phyloP scores from a whole-genome alignment of 2,888 invertebrate genomes.

The Cosmia trapezina region DNA sequence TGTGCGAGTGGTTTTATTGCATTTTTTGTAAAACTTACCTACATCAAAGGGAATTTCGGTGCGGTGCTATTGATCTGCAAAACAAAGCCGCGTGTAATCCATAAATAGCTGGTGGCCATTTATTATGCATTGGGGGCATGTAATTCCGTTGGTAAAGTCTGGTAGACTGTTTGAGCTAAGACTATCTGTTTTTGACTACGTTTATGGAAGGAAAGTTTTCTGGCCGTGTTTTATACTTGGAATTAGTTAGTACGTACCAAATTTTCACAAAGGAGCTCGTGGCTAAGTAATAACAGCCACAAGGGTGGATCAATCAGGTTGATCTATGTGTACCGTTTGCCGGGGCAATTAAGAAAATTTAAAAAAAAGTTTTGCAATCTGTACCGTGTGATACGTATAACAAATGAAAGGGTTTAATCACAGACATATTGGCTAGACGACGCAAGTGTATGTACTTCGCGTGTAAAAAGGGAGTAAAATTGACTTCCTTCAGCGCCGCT shows the following conservation, averaged over 20 bases:
- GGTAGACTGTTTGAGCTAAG: background rate
- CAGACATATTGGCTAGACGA: too few species aligned
- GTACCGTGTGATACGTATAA: background rate
- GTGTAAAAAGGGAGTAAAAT: too few species aligned
- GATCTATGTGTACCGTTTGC: too few species aligned
- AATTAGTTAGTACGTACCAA: too few species aligned
- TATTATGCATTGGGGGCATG: background rate
- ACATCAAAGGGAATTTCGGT: background rate
- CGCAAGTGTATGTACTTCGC: too few species aligned
- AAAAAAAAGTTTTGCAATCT: too few species aligned
- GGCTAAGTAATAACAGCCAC: too few species aligned
- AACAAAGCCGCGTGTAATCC: background rate
- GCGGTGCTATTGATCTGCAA: constrained; percentile 1
- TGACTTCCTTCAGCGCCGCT: too few species aligned
- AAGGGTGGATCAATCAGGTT: too few species aligned
- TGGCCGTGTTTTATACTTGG: background rate
- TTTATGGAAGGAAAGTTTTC: too few species aligned
- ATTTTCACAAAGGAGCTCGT: background rate
- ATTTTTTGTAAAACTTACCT: background rate
- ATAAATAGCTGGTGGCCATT: background rate
- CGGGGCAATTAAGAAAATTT: too few species aligned
- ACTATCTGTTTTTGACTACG: background rate
- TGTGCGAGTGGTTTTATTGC: background rate
- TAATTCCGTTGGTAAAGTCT: background rate
- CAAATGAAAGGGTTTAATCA: too few species aligned